Evolutionary conservation across 2,888 invertebrate species (phyloP).

Genomic region (Andrena chrysosceles): DNA sequence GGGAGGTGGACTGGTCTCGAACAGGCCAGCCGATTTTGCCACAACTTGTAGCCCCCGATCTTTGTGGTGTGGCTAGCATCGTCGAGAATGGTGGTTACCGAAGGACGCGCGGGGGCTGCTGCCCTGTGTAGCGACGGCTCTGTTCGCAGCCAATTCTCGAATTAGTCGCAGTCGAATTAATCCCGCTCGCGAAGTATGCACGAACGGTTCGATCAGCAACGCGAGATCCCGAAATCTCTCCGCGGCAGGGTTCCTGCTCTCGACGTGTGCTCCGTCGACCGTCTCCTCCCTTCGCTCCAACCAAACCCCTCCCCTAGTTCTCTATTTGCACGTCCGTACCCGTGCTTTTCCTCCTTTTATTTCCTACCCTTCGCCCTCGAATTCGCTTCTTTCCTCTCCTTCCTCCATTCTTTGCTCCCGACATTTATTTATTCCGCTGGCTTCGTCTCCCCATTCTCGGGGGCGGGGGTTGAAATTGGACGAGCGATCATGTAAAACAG

Average conservation of each 20-base stretch:
- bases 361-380: neutral
- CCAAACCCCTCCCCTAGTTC: neutral
- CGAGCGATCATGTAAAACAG: slow-evolving; percentile 43
- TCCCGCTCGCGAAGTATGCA: slow-evolving; percentile 80
- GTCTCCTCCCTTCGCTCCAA: neutral
- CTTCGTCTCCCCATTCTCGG: neutral
- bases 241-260: slow-evolving; percentile 79
- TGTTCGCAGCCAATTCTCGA: slow-evolving; percentile 73
- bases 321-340: slow-evolving; percentile 10
- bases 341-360: slow-evolving; percentile 25
- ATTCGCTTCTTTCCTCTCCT: slow-evolving; percentile 4
- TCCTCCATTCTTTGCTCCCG: slow-evolving; percentile 17
- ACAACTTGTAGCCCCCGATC: slow-evolving; percentile 10
- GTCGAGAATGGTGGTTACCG: neutral
- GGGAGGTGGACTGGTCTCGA: no score
- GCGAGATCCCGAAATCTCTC: slow-evolving; percentile 81
- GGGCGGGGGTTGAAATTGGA: slow-evolving; percentile 24
- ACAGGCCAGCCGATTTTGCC: no score
- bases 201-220: slow-evolving; percentile 83
- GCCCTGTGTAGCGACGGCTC: slow-evolving; percentile 31
- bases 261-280: slow-evolving; percentile 74
- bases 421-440: slow-evolving; percentile 34
- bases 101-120: slow-evolving; percentile 6
- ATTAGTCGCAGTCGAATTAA: slow-evolving; percentile 78
- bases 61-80: slow-evolving; percentile 3